Evolutionary conservation across 2,113 vertebrate genomes (phyloP).

Genomic region (Tor tambroides): DNA sequence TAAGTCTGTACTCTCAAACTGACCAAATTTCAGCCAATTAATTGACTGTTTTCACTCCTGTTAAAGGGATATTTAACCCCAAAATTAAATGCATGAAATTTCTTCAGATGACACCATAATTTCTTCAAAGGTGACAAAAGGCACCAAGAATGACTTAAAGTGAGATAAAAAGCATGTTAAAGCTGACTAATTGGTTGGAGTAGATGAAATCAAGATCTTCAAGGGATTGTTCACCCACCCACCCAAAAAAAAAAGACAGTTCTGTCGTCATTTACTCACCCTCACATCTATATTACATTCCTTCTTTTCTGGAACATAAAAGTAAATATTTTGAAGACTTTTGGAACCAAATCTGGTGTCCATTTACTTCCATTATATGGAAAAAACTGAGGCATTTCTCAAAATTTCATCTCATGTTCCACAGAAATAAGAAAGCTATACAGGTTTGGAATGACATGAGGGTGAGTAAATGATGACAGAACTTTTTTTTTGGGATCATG

Average conservation of each 20-base stretch:
- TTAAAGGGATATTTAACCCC: too few species aligned
- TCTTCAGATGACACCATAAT: too few species aligned
- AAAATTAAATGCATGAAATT: too few species aligned
- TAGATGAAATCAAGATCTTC: not conserved
- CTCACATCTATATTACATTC: not conserved
- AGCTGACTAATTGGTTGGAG: not conserved
- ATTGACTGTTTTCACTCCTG: too few species aligned
- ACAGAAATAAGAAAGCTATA: not conserved
- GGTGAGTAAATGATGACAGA: not conserved
- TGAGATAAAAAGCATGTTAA: not conserved
- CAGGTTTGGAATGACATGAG: not conserved
- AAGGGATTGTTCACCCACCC: not conserved
- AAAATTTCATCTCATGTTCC: not conserved
- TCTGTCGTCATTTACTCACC: not conserved
- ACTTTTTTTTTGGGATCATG: not conserved
- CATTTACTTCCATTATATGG: not conserved
- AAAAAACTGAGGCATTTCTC: not conserved
- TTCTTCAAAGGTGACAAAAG: not conserved
- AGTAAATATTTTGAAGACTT: not conserved
- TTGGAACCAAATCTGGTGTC: not conserved
- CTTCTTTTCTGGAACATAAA: not conserved
- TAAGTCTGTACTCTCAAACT: not conserved
- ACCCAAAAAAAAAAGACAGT: too few species aligned
- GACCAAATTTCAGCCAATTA: not conserved
- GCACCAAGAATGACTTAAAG: not conserved